Evolutionary conservation across 2,888 invertebrate genomes (phyloP).

Genomic region (Drosophila histrio): DNA sequence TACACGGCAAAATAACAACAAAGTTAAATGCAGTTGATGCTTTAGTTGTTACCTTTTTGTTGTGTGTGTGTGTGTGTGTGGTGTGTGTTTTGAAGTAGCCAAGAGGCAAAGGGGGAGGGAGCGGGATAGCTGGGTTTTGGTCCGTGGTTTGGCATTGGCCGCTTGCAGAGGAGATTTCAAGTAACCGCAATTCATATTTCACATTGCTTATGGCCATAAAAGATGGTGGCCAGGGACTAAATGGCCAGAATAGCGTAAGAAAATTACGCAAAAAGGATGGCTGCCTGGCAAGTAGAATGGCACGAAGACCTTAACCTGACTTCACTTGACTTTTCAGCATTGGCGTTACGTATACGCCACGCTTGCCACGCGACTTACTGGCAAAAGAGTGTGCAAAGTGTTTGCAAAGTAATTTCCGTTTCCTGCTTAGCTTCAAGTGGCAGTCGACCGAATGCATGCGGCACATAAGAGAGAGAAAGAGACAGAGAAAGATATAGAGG

Average conservation of each 20-base stretch:
- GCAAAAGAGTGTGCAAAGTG: conserved; percentile 66
- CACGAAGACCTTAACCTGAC: conserved; percentile 38
- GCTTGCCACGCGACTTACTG: conserved; percentile 40
- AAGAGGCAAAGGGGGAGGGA: conserved; percentile 28
- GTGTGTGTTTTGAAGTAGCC: conserved; percentile 44
- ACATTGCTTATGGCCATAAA: conserved; percentile 69
- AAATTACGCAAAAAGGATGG: conserved; percentile 59
- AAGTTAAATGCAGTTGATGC: conserved; percentile 75
- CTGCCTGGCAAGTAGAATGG: background rate
- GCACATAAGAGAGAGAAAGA: background rate
- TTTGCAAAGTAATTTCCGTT: conserved; percentile 79
- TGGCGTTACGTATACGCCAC: conserved; percentile 46
- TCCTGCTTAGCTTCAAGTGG: conserved; percentile 75
- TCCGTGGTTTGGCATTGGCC: conserved; percentile 14
- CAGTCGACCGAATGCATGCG: conserved; percentile 48
- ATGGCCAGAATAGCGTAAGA: conserved; percentile 59
- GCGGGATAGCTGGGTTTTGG: conserved; percentile 36
- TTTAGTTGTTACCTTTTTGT: conserved; percentile 59
- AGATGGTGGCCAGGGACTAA: conserved; percentile 39
- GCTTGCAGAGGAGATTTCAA: conserved; percentile 56
- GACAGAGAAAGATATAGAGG: background rate
- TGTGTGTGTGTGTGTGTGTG: conserved; percentile 1
- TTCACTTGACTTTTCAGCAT: conserved; percentile 66
- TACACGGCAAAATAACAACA: conserved; percentile 63
- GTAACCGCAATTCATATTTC: conserved; percentile 78